Percentiles rank a stretch among this genome's conserved stretches.
phyloP scores from a whole-genome alignment of 2,113 vertebrate species.

The Butastur rufipennis region DNA sequence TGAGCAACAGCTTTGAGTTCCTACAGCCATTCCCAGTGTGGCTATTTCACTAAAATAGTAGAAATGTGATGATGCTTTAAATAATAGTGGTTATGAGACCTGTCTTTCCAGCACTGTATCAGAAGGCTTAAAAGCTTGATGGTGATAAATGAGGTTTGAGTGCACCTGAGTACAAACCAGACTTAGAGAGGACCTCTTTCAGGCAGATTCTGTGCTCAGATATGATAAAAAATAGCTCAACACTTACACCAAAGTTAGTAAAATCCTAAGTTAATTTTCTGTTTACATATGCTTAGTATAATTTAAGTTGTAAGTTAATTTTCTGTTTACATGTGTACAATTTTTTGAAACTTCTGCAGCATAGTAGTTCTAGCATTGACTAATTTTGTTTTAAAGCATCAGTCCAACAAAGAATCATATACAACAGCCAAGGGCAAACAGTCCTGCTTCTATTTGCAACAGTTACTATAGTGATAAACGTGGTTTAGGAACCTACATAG shows the following conservation, averaged over 20 bases:
- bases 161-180: neutral
- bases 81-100: neutral
- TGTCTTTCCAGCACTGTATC: neutral
- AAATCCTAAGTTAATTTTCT: neutral
- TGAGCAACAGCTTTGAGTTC: neutral
- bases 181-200: neutral
- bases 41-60: neutral
- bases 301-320: neutral
- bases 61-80: neutral
- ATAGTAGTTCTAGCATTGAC: neutral
- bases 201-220: neutral
- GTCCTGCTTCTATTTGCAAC: conserved; percentile 4
- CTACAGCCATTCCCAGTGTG: neutral
- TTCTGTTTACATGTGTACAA: neutral
- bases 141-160: neutral
- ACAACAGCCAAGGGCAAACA: neutral
- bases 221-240: neutral
- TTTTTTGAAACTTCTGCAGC: neutral
- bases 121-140: neutral
- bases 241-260: neutral
- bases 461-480: neutral
- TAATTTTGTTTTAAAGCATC: neutral
- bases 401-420: neutral
- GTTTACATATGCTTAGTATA: neutral
- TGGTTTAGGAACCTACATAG: conserved; percentile 18